These are phyloP conservation scores for Patiria miniata DNA, from an alignment of 35 echinoderm and acorn worm genomes.

Conservation along the genomic window DNA sequence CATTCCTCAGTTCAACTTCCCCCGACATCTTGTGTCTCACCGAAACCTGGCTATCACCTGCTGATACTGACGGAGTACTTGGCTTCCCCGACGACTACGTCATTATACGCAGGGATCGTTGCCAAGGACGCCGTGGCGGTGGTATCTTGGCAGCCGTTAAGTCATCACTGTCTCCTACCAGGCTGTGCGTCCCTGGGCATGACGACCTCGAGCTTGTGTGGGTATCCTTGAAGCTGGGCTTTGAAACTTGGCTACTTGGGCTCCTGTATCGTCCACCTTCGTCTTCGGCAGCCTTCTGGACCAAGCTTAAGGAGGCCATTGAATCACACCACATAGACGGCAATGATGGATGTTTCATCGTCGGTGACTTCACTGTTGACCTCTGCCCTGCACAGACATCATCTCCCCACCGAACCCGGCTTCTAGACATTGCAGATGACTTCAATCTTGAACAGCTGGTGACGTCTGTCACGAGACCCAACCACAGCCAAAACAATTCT, in stretches of 20 bases:
- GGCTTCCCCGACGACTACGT: neutral
- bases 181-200: neutral
- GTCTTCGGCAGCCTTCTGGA: constrained; percentile 8
- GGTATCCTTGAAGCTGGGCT: constrained; percentile 1
- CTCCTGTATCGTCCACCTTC: constrained; percentile 10
- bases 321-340: neutral
- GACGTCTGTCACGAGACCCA: constrained; percentile 8
- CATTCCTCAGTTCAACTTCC: neutral
- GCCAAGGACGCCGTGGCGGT: too few species aligned
- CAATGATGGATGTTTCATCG: constrained; percentile 3
- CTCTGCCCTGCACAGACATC: neutral
- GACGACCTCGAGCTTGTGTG: constrained; percentile 6
- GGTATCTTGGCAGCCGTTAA: neutral
- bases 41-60: neutral
- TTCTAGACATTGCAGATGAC: constrained; percentile 28
- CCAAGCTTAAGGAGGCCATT: neutral
- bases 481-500: neutral
- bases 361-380: constrained; percentile 40
- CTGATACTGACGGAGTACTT: neutral
- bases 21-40: neutral
- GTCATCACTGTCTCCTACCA: neutral
- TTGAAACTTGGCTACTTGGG: constrained; percentile 34
- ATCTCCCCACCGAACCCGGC: neutral
- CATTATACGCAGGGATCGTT: too few species aligned
- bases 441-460: constrained; percentile 35